These are phyloP conservation scores for Nipponacmea schrenckii DNA, from an alignment of 2,888 invertebrate species.

Conservation along the genomic window DNA sequence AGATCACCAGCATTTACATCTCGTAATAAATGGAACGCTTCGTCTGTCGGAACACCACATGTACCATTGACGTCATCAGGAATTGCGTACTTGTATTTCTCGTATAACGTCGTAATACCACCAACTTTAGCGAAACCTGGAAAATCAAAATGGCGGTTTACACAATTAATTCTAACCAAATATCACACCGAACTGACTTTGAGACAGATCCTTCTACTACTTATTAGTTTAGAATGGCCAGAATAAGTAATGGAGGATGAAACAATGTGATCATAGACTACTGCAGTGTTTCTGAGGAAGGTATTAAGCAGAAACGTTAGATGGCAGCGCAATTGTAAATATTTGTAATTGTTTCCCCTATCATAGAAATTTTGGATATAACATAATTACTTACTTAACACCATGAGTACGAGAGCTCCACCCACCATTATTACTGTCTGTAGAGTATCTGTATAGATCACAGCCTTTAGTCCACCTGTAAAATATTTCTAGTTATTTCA, in stretches of 20 bases:
- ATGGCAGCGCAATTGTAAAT: too few relatives aligned
- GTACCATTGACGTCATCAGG: slow-evolving; percentile 28
- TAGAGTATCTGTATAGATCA: slow-evolving; percentile 64
- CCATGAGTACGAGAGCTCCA: slow-evolving; percentile 57
- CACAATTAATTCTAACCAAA: too few relatives aligned
- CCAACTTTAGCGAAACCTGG: slow-evolving; percentile 51
- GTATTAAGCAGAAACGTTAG: too few relatives aligned
- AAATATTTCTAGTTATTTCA: slow-evolving; percentile 1
- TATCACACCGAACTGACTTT: too few relatives aligned
- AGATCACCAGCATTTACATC: slow-evolving; percentile 42
- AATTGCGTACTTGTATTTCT: slow-evolving; percentile 40
- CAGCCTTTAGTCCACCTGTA: slow-evolving; percentile 61
- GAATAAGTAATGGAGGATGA: too few relatives aligned
- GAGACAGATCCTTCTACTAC: too few relatives aligned
- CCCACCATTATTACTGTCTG: slow-evolving; percentile 62
- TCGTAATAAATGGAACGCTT: slow-evolving; percentile 53
- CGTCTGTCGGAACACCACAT: slow-evolving; percentile 47
- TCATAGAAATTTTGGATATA: too few relatives aligned
- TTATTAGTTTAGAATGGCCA: too few relatives aligned
- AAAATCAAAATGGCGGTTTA: slow-evolving; percentile 3
- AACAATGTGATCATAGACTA: neutral
- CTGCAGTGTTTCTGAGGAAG: too few relatives aligned
- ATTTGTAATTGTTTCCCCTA: too few relatives aligned
- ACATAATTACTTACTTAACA: slow-evolving; percentile 55
- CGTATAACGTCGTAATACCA: slow-evolving; percentile 48